Base-by-base conservation (phyloP, 1,140 invertebrate species). In the Neocloeon triangulifer region DNA sequence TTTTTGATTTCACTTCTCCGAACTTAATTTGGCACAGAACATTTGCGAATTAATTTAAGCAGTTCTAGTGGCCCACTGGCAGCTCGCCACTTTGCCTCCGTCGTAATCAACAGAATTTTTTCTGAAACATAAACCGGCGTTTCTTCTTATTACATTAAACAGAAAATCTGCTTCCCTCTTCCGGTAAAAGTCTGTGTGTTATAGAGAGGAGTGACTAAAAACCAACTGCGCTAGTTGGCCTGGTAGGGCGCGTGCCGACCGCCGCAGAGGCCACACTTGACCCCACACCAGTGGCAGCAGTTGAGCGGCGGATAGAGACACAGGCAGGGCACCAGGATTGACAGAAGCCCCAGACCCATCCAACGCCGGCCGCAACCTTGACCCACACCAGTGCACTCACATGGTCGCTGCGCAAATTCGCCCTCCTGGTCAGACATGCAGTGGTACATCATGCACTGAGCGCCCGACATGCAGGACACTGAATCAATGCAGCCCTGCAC, bases 271-370 rank as follows among this genome's bases (percentile, higher is more conserved):
- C 73, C 71, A 44, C 76, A 80, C 5, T 61, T 58, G 33, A 76
- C 62, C 26, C 79, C 77, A 41, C 77, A 78, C 55, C 66, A 65
- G 55, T 92, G 85, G 45, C 78, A 76, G 37, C 76, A 72, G 38
- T 70, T 67, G 14, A 88, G 62, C 22, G 80, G 85, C 42, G 77
- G 67, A 59, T 92, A 92, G 55, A 82, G 82, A 67, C 84, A 92
- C 35, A 94, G 63, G 55, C 88, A 92, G 34, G 86, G 88, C 44
- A 92, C 72, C 42, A 92, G 56, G 32, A 92, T 52, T 22, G 80
- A 85, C 22, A 92, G 64, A 34, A 91, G 55, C 10, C 78, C 70
- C 41, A 92, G 55, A 36, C 79, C 78, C 36, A 84, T 50, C 86
- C 88, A 94, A 30, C 61, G 56, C 37, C 61, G 47, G 19, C 58